Evolutionary conservation across 2,797 vertebrate species (phyloP), one percentile per base, ranked within the genome.

Genomic region (Sardinella longiceps): DNA sequence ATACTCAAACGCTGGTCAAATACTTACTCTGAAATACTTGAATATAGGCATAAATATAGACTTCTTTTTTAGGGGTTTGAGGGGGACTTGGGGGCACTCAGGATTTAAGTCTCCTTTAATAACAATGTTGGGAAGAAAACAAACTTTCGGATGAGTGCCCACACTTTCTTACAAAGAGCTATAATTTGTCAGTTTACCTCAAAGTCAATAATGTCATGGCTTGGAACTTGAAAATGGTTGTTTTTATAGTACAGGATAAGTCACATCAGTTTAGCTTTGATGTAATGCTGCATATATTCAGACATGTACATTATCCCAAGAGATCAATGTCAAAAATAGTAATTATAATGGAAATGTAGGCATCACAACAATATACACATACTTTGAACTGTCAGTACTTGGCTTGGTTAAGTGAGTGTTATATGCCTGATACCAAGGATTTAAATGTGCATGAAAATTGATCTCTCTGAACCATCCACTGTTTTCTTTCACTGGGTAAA

Each of bases 11-110:
- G 18, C 33, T 74, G 33, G 66, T 39, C 66, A 37, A 74, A 74
- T 37, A 74, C 66, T 39, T 20, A 74, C 39, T 74, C 66, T 74
- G 33, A 74, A 74, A 33, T 18, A 74, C 66, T 74, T 39, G 39
- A 15, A 74, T 74, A 74, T 74, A 74, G 66, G 66, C 66, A 74
- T 74, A 39, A 74, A 74, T 74, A 39, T 20, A 33, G 66, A 74
- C 66, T 74, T 74, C 30, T 33, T 74, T 33, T 74, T 48, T 48
- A 10, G 46, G 33, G 37, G 15, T 33, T 74, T 48, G 10, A 10
- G 46, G 33, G 37, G 15, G 33, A 33, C 30, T 18, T 18, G 15
- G 33, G 66, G 66, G 33, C 33, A 39, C 33, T 39, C 39, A 39
- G 33, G 33, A 74, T 39, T 74, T 74, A 74, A 33, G 39, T 74